Evolutionary conservation across 2,113 vertebrate species (phyloP).

Genomic region (Candoia aspera): DNA sequence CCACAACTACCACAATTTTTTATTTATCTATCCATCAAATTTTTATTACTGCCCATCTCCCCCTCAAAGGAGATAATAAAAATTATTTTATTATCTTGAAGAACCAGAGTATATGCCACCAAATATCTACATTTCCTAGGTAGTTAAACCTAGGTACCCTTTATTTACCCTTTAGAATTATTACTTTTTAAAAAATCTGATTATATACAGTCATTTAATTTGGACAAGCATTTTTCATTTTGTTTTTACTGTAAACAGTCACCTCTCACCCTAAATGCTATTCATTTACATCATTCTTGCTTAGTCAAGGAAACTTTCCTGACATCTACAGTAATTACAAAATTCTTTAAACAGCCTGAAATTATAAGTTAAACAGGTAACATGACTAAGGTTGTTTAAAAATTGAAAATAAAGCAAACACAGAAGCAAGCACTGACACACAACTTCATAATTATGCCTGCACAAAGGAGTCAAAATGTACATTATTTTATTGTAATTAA

Average conservation of each 20-base stretch:
- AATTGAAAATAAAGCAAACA: neutral
- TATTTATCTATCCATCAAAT: too few species aligned
- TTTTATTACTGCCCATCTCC: too few species aligned
- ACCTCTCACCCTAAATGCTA: conserved; percentile 41
- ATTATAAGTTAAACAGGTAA: conserved; percentile 49
- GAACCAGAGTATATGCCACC: neutral
- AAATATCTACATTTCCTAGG: neutral
- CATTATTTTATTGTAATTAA: neutral
- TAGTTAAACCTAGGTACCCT: neutral
- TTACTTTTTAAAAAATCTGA: neutral
- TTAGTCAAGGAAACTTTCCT: conserved; percentile 28
- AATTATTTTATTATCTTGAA: neutral
- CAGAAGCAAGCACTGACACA: neutral
- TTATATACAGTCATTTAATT: conserved; percentile 35
- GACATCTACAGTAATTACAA: conserved; percentile 46
- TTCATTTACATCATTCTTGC: conserved; percentile 50
- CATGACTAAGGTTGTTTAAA: conserved; percentile 1
- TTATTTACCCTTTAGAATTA: neutral
- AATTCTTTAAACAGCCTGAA: conserved; percentile 52
- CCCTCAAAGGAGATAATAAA: too few species aligned
- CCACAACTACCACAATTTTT: neutral
- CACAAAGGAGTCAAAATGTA: neutral
- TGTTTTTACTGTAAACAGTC: conserved; percentile 49
- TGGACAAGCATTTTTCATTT: conserved; percentile 48
- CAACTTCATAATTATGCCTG: neutral